Base-by-base conservation (phyloP, 2,888 invertebrate genomes). In the Drosophila limbata region DNA sequence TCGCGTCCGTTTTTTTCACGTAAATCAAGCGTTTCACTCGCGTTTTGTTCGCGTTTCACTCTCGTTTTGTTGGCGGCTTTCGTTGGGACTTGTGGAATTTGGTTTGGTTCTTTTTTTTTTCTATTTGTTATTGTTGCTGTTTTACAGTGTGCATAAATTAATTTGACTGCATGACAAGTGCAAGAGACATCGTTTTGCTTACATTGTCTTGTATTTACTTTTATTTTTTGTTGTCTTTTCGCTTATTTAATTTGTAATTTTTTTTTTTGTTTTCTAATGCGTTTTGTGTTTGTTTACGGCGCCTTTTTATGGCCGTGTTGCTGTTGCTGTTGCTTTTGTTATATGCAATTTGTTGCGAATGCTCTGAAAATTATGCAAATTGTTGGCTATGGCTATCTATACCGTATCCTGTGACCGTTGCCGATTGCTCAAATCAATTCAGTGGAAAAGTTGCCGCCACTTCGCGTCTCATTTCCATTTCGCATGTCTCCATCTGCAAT, bases 401-500 rank as follows among this genome's bases (percentile, higher is more conserved):
- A 64, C 56, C 79, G 64, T 69, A 45, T 79, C 53, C 56, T 55
- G 63, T 45, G 60, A 69, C 74, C 42, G 44, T 33, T 65, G 66
- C 53, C 62, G 61, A 53, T 64, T 60, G 57, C 68, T 77, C 62
- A 83, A 79, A 78, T 81, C 90, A 84, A 88, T 89, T 85, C 80
- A 82, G 79, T 85, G 81, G 88, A 81, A 89, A 90, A 88, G 72
- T 90, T 88, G 79, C 75, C 74, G 81, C 64, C 84, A 77, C 72
- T 71, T 62, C 42, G 44, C 57, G 67, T 57, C 71, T 81, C 73
- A 77, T 79, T 81, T 71, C 69, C 79, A 75, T 76, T 70, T 70
- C 66, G 65, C 69, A 69, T 74, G 48, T 15, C 28, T 21, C 31
- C 13, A 62, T 63, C 60, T 59, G 52, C 57, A 44, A 57, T 31